Conservation (phyloP, 1,140 invertebrate genomes). For the Calliphora vicina region DNA sequence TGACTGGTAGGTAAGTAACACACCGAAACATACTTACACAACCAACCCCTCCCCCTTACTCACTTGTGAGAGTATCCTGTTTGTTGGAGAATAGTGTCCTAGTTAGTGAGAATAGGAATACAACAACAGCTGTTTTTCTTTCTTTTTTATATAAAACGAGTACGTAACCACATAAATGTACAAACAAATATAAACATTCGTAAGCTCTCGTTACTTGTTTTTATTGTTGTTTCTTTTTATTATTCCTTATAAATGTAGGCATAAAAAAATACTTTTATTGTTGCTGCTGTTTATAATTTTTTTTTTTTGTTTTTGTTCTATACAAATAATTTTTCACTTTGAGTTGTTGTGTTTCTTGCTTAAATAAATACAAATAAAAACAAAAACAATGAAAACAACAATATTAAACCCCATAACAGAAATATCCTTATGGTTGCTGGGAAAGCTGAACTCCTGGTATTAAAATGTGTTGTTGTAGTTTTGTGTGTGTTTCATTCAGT, state of each 20-base stretch:
- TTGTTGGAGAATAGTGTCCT: no score
- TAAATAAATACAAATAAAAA: no score
- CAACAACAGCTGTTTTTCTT: neutral
- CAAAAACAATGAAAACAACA: no score
- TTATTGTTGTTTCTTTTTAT: no score
- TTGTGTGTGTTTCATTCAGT: neutral
- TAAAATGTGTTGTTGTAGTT: neutral
- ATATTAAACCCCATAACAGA: neutral
- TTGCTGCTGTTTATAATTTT: neutral
- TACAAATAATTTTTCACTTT: neutral
- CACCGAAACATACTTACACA: neutral
- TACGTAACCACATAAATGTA: neutral
- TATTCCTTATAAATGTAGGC: neutral
- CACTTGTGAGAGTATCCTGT: no score
- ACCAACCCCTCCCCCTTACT: no score
- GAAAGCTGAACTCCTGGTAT: neutral
- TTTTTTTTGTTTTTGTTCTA: neutral
- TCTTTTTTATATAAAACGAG: neutral
- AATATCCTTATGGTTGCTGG: neutral
- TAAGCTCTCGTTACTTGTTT: no score
- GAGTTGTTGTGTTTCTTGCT: no score
- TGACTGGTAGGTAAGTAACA: neutral
- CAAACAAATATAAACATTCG: neutral
- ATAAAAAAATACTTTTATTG: neutral
- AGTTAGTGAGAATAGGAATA: no score